Percentiles rank a stretch among this genome's conserved stretches.
Conservation (phyloP, 1,140 invertebrate genomes). For the Mamestra configurata region DNA sequence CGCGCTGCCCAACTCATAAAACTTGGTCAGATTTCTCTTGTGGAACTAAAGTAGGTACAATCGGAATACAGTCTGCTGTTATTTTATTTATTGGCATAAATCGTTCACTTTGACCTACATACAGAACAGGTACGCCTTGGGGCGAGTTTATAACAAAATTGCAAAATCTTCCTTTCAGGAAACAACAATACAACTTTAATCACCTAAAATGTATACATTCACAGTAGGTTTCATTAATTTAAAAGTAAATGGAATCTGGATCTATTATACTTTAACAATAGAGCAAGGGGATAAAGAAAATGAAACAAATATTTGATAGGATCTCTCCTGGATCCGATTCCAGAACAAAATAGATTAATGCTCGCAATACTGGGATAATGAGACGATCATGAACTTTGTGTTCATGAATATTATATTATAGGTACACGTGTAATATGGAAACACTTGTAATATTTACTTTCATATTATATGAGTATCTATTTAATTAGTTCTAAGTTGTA, state of each 20-base stretch:
- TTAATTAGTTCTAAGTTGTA: neutral
- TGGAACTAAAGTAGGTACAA: conserved; percentile 48
- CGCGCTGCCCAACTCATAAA: conserved; percentile 60
- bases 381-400: neutral
- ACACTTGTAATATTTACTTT: too few species aligned
- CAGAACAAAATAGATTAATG: conserved; percentile 53
- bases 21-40: conserved; percentile 59
- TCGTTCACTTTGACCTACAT: conserved; percentile 36
- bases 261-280: conserved; percentile 59
- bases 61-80: conserved; percentile 41
- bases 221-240: conserved; percentile 54
- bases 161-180: conserved; percentile 12
- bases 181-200: conserved; percentile 25
- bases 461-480: too few species aligned
- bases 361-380: conserved; percentile 41
- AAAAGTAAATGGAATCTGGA: conserved; percentile 55
- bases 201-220: conserved; percentile 17
- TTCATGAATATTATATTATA: conserved; percentile 13
- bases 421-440: too few species aligned
- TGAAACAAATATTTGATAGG: conserved; percentile 59
- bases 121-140: neutral
- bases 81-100: conserved; percentile 47
- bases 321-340: conserved; percentile 51
- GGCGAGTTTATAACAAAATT: conserved; percentile 23
- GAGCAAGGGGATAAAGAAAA: conserved; percentile 56